Conservation (phyloP, 2,113 vertebrate genomes). For the Megaleporinus macrocephalus region DNA sequence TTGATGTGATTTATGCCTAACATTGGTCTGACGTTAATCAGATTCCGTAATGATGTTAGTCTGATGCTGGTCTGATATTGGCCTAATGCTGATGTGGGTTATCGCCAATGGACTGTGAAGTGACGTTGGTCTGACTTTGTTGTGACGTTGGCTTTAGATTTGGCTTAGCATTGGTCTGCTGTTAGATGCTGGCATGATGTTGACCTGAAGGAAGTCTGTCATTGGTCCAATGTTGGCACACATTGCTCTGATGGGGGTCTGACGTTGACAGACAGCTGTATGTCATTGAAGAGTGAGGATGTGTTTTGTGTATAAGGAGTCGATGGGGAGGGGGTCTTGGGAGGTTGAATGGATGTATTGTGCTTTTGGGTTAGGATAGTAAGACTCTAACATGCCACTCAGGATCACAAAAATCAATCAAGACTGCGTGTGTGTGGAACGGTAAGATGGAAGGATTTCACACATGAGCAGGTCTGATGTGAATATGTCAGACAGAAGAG, state of each 20-base stretch:
- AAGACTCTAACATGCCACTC: constrained; percentile 31
- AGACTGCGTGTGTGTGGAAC: constrained; percentile 27
- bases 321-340: background rate
- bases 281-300: background rate
- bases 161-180: no score
- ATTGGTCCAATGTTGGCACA: no score
- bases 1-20: background rate
- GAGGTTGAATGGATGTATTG: background rate
- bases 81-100: background rate
- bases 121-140: background rate
- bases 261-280: background rate
- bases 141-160: background rate
- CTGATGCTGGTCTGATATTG: background rate
- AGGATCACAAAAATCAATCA: constrained; percentile 54
- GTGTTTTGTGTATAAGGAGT: background rate
- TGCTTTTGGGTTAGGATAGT: constrained; percentile 44
- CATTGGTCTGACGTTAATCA: background rate
- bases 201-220: no score
- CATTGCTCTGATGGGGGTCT: background rate
- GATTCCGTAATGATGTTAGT: background rate
- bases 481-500: constrained; percentile 46
- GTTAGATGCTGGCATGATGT: background rate
- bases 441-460: constrained; percentile 52
- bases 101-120: background rate
- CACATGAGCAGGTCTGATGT: constrained; percentile 48